A percentile compares a stretch with the other conserved stretches of the same genome.
phyloP scores from a whole-genome alignment of 2,888 invertebrate genomes.

The Chymomyza caudatula region DNA sequence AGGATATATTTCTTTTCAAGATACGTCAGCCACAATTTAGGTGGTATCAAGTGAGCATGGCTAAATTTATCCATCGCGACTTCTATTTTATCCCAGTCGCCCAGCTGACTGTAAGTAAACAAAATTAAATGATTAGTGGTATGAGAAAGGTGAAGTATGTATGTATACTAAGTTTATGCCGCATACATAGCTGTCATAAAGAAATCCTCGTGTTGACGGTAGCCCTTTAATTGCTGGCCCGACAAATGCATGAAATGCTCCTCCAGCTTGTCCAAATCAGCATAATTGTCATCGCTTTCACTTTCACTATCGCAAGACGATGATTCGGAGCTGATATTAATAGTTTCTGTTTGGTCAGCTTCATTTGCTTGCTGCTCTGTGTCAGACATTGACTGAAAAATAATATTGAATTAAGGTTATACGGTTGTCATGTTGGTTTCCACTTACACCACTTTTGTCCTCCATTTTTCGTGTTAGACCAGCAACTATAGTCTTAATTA shows the following conservation, averaged over 20 bases:
- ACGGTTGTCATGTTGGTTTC: background rate
- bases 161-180: background rate
- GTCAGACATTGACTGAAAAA: background rate
- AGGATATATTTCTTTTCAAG: constrained; percentile 25
- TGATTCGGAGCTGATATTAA: background rate
- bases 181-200: background rate
- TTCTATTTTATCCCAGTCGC: constrained; percentile 35
- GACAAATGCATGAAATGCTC: background rate
- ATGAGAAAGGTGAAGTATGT: background rate
- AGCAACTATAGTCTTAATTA: background rate
- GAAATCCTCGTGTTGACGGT: background rate
- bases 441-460: background rate
- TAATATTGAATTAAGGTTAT: background rate
- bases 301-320: background rate
- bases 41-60: constrained; percentile 25
- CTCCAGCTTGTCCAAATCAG: background rate
- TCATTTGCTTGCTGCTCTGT: background rate
- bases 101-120: constrained; percentile 30
- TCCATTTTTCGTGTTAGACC: background rate
- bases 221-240: background rate
- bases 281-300: background rate
- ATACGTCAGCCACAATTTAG: constrained; percentile 45
- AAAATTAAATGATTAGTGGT: background rate
- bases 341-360: background rate
- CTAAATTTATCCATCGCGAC: constrained; percentile 19